These are phyloP conservation scores for Garrulus glandarius DNA, from an alignment of 2,797 vertebrate species.

Conservation along the genomic window DNA sequence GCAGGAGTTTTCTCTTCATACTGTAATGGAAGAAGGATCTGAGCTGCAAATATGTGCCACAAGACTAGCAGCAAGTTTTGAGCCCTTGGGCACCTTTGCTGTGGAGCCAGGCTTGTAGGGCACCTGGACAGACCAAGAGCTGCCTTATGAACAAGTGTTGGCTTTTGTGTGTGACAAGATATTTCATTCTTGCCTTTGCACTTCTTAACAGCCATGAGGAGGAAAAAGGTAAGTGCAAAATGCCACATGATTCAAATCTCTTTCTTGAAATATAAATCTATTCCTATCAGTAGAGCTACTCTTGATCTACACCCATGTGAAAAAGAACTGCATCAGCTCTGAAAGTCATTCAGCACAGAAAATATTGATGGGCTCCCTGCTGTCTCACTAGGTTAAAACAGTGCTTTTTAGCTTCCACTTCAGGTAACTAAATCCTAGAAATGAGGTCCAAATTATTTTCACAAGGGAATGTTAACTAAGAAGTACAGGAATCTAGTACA, in stretches of 20 bases:
- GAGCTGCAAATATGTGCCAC: background rate
- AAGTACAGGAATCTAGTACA: background rate
- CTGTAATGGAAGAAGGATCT: background rate
- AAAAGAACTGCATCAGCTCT: background rate
- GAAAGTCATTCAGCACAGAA: slow-evolving; percentile 17
- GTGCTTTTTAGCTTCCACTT: slow-evolving; percentile 10
- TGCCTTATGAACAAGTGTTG: background rate
- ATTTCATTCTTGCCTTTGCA: background rate
- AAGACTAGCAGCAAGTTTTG: background rate
- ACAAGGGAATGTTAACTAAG: background rate
- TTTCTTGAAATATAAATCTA: background rate
- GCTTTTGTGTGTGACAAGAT: background rate
- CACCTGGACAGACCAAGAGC: background rate
- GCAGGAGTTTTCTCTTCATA: background rate
- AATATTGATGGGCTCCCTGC: slow-evolving; percentile 16
- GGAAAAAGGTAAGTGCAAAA: background rate
- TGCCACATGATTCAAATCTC: background rate
- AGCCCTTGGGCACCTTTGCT: background rate
- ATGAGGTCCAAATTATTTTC: slow-evolving; percentile 14
- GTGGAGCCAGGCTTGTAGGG: background rate
- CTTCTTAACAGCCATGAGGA: background rate
- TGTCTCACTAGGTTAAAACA: slow-evolving; percentile 7
- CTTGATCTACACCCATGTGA: background rate
- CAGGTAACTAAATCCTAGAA: slow-evolving; percentile 32
- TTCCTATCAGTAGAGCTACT: background rate